Percentiles rank a stretch among this genome's conserved stretches.
Evolutionary conservation across 2,113 vertebrate species (phyloP).

Genomic region (Platysternon megacephalum): DNA sequence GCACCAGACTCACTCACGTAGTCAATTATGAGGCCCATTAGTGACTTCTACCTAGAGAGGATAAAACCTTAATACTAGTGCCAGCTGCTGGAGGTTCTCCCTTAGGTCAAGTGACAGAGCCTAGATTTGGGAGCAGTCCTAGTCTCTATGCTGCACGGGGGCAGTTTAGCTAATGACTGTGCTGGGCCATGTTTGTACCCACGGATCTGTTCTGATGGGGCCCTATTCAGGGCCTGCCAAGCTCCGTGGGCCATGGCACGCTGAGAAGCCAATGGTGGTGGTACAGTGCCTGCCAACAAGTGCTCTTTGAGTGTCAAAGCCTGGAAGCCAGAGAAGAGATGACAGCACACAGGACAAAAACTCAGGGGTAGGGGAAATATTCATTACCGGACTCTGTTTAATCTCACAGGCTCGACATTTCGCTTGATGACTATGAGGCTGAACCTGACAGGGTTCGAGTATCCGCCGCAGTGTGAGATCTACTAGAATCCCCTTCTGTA

Average conservation of each 20-base stretch:
- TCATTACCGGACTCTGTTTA: neutral
- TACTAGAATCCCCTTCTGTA: neutral
- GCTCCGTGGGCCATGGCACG: neutral
- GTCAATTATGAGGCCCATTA: neutral
- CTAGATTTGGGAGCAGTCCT: neutral
- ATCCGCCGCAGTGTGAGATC: neutral
- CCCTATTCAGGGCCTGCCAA: neutral
- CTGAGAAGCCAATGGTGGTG: neutral
- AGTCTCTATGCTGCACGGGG: neutral
- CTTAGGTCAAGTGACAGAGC: neutral
- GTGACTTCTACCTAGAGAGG: accelerated
- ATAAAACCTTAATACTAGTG: neutral
- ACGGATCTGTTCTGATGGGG: neutral
- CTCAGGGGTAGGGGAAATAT: neutral
- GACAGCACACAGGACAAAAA: neutral
- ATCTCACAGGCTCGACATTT: neutral
- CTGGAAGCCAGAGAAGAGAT: neutral
- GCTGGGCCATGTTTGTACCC: neutral
- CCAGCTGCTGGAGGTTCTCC: neutral
- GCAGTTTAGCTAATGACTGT: neutral
- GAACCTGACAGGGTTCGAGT: neutral
- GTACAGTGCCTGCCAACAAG: neutral
- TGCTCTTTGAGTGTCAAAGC: neutral
- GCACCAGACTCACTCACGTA: neutral
- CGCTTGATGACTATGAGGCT: neutral